These are phyloP conservation scores for Acrobasis consociella DNA, from an alignment of 2,888 invertebrate species.

Conservation along the genomic window DNA sequence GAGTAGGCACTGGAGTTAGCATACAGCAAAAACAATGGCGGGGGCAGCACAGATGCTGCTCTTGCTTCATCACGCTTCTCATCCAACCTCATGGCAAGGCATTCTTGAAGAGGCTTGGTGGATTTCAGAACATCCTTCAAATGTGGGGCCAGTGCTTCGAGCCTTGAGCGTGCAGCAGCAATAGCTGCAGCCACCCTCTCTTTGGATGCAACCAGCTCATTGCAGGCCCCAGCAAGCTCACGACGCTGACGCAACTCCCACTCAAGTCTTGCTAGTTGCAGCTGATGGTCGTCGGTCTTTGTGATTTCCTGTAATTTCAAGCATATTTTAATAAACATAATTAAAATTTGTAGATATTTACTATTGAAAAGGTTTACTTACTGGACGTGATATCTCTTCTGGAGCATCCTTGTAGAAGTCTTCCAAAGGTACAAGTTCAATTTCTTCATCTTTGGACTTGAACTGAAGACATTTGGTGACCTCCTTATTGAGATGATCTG, in stretches of 20 bases:
- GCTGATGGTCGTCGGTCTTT: slow-evolving; percentile 88
- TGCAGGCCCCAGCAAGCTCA: slow-evolving; percentile 89
- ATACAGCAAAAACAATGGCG: slow-evolving; percentile 93
- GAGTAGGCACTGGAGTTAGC: slow-evolving; percentile 92
- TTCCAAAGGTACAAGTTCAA: slow-evolving; percentile 91
- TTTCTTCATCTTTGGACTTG: slow-evolving; percentile 96
- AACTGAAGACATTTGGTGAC: slow-evolving; percentile 97
- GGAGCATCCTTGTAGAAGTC: slow-evolving; percentile 93
- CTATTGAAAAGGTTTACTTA: slow-evolving; percentile 55
- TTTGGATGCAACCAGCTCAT: slow-evolving; percentile 88
- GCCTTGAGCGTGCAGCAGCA: slow-evolving; percentile 87
- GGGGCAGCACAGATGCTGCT: slow-evolving; percentile 88
- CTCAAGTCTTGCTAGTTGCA: slow-evolving; percentile 92
- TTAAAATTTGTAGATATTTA: background rate
- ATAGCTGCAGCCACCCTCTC: slow-evolving; percentile 89
- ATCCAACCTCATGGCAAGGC: slow-evolving; percentile 91
- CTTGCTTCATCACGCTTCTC: slow-evolving; percentile 90
- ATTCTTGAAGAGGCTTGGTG: slow-evolving; percentile 94
- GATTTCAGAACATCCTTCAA: slow-evolving; percentile 84
- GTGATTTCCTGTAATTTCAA: slow-evolving; percentile 83
- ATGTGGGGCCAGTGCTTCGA: slow-evolving; percentile 92
- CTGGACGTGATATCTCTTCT: slow-evolving; percentile 84
- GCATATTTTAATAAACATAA: background rate
- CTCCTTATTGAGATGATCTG: slow-evolving; percentile 96
- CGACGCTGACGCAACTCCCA: slow-evolving; percentile 96